Evolutionary conservation across 2,888 invertebrate genomes (phyloP), one percentile per base, ranked within the genome.

Genomic region (Axea sp.): DNA sequence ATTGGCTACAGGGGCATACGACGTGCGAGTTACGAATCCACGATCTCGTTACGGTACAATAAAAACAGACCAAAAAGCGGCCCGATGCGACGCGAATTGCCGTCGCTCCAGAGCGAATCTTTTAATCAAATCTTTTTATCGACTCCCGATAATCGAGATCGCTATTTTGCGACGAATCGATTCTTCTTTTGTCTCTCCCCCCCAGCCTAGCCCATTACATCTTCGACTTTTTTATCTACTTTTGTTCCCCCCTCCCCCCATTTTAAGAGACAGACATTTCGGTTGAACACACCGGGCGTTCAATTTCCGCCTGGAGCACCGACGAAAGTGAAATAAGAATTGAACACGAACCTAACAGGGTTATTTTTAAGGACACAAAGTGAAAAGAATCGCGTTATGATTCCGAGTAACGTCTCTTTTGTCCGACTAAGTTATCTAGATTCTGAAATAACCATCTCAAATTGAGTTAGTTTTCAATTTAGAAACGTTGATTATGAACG

Each of bases 1-100:
- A n/a, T n/a, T n/a, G n/a, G n/a, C 62, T 73, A 45, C 68, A 57
- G 67, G 64, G 65, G 69, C 60, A 68, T 43, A 68, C 59, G 67
- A 60, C 49, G 51, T 60, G 68, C 55, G 41, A 75, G 72, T 59
- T 68, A 59, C 64, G 72, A 69, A 76, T 80, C 77, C 76, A 75
- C 77, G 79, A 77, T 76, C 77, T 83, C 80, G 80, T 82, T 81
- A 81, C 79, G 83, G 69, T 76, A 76, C 81, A 79, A 82, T 83
- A 81, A 83, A 82, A 82, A 76, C 43, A 26, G 43, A n/a, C 26
- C 8, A 12, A 43, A 43, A 43, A 43, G 26, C 28, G 43, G 12
- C 26, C 8, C 43, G 8, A 9, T 30, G 12, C 41, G 14, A 65
- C 57, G 39, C 59, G 51, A 68, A 69, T 71, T 53, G 51, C 62